A percentile compares a stretch with the other conserved stretches of the same genome.
These are phyloP conservation scores for Drosophila bocki DNA, from an alignment of 1,140 invertebrate genomes.

Conservation along the genomic window DNA sequence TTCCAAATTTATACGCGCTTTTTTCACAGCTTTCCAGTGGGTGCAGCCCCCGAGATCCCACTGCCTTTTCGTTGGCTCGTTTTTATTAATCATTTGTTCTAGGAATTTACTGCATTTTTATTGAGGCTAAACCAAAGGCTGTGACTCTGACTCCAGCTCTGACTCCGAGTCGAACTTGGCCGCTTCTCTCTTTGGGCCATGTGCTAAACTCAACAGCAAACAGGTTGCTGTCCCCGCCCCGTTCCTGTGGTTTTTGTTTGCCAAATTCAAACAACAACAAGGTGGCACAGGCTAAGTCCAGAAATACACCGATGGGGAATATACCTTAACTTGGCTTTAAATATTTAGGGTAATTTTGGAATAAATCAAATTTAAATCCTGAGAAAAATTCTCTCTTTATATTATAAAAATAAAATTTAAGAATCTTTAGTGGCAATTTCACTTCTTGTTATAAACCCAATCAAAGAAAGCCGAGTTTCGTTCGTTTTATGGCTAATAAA, in stretches of 20 bases:
- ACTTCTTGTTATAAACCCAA: neutral
- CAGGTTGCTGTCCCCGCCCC: constrained; percentile 58
- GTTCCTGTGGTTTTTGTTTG: constrained; percentile 71
- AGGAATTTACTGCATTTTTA: constrained; percentile 81
- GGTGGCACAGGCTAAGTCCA: constrained; percentile 11
- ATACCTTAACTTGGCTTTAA: constrained; percentile 2
- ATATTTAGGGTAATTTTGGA: neutral
- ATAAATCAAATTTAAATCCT: neutral
- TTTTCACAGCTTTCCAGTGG: constrained; percentile 80
- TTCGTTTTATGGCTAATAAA: neutral
- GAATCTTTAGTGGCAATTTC: neutral
- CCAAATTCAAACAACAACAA: constrained; percentile 79
- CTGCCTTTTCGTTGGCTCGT: constrained; percentile 30
- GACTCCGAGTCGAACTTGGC: constrained; percentile 22
- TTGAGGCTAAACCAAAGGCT: constrained; percentile 76
- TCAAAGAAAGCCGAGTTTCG: neutral
- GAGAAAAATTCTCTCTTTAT: neutral
- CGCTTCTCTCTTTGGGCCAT: constrained; percentile 54
- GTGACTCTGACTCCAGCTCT: constrained; percentile 24
- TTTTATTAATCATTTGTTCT: constrained; percentile 84
- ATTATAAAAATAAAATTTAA: neutral
- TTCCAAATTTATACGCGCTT: constrained; percentile 75
- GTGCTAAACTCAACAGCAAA: constrained; percentile 80
- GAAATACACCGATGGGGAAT: constrained; percentile 1
- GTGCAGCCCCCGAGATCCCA: constrained; percentile 60